A percentile compares a stretch with the other conserved stretches of the same genome.
Evolutionary conservation across 2,888 invertebrate genomes (phyloP).

Genomic region (Chorisops tibialis): DNA sequence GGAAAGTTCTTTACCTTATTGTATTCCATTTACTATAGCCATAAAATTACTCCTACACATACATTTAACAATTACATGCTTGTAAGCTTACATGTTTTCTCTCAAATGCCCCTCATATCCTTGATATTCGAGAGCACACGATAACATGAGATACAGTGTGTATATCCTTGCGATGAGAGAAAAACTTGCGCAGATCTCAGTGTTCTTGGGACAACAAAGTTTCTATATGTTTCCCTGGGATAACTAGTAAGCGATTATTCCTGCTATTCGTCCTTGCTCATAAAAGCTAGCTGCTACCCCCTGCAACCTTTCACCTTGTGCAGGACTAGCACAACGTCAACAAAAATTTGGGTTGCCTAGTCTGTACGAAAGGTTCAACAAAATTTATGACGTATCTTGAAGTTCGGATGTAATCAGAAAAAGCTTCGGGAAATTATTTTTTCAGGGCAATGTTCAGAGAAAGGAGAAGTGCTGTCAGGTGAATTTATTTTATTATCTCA

Average conservation of each 20-base stretch:
- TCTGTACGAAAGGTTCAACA: not conserved
- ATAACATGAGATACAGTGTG: too few relatives aligned
- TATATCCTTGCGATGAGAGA: too few relatives aligned
- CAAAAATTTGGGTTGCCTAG: constrained; percentile 13
- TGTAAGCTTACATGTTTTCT: too few relatives aligned
- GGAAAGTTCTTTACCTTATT: too few relatives aligned
- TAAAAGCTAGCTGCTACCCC: not conserved
- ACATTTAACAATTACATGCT: too few relatives aligned
- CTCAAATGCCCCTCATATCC: too few relatives aligned
- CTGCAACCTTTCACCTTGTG: not conserved
- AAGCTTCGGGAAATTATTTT: not conserved
- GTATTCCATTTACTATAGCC: too few relatives aligned
- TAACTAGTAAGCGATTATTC: not conserved
- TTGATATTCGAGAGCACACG: too few relatives aligned
- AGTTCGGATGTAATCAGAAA: not conserved
- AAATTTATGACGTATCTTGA: constrained; percentile 1
- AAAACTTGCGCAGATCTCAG: too few relatives aligned
- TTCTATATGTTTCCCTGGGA: not conserved
- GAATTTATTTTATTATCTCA: not conserved
- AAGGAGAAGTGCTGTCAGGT: not conserved
- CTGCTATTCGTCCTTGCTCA: not conserved
- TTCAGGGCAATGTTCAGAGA: not conserved
- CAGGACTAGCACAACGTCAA: not conserved
- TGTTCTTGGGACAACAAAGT: too few relatives aligned
- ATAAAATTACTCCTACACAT: too few relatives aligned